phyloP scores from a whole-genome alignment of 2,113 vertebrate species.

The Erpornis zantholeuca region DNA sequence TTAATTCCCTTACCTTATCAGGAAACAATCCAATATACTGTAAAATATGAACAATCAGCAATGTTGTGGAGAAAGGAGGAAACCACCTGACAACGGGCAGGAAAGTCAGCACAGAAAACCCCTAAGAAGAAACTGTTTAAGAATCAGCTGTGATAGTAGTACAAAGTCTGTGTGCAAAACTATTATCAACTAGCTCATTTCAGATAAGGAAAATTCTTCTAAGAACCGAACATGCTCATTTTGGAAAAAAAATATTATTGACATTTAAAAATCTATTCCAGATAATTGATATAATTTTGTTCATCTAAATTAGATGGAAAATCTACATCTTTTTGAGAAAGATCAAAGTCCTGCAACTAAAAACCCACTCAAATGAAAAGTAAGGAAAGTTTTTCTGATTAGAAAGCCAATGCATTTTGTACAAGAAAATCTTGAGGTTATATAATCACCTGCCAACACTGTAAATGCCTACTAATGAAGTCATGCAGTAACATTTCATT shows the following conservation, averaged over 20 bases:
- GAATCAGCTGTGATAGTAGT: neutral
- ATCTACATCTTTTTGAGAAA: neutral
- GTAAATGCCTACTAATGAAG: slow-evolving; percentile 46
- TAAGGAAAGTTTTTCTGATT: neutral
- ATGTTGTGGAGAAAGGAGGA: neutral
- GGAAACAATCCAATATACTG: neutral
- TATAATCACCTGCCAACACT: slow-evolving; percentile 48
- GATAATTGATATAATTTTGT: neutral
- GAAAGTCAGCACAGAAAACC: neutral
- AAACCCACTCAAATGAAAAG: slow-evolving; percentile 10
- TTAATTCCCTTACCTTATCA: neutral
- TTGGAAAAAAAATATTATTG: neutral
- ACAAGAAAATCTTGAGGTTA: slow-evolving; percentile 19
- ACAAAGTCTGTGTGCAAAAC: neutral
- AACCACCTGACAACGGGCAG: neutral
- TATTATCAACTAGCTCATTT: neutral
- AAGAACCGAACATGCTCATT: neutral
- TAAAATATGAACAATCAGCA: neutral
- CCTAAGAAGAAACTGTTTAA: neutral
- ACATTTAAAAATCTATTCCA: neutral
- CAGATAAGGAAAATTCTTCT: neutral
- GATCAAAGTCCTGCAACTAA: neutral
- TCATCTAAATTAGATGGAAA: neutral
- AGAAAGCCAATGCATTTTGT: neutral
- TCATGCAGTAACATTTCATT: slow-evolving; percentile 45